A percentile compares a stretch with the other conserved stretches of the same genome.
Evolutionary conservation across 2,113 vertebrate genomes (phyloP).

Genomic region (Alosa alosa): DNA sequence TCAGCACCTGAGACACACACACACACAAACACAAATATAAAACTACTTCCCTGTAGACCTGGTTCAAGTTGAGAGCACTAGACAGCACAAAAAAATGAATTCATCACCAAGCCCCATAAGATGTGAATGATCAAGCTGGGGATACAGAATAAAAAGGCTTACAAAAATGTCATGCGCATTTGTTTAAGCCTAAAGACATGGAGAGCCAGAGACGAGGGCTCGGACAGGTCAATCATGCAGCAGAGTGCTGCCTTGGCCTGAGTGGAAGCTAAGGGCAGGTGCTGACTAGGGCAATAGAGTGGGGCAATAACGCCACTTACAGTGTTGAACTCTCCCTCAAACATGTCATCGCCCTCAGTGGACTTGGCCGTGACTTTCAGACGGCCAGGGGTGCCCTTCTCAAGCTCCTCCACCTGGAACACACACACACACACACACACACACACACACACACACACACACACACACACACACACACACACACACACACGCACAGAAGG

Average conservation of each 20-base stretch:
- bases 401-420: conserved; percentile 81
- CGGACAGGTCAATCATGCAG: not conserved
- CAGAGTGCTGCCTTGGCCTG: not conserved
- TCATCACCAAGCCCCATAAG: no score
- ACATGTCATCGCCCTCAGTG: conserved; percentile 74
- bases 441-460: conserved; percentile 55
- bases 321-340: conserved; percentile 89
- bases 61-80: no score
- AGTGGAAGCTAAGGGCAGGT: not conserved
- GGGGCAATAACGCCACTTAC: conserved; percentile 64
- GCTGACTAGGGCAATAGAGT: not conserved
- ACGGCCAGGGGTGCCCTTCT: conserved; percentile 84
- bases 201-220: no score
- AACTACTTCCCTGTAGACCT: no score
- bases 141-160: no score
- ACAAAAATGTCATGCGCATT: no score
- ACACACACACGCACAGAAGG: not conserved
- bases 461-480: not conserved
- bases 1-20: conserved; percentile 76
- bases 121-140: no score
- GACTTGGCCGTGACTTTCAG: conserved; percentile 87
- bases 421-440: conserved; percentile 33
- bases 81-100: no score
- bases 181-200: no score
- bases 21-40: no score